Conservation (phyloP, 2,888 invertebrate genomes). For the Boloria selene region DNA sequence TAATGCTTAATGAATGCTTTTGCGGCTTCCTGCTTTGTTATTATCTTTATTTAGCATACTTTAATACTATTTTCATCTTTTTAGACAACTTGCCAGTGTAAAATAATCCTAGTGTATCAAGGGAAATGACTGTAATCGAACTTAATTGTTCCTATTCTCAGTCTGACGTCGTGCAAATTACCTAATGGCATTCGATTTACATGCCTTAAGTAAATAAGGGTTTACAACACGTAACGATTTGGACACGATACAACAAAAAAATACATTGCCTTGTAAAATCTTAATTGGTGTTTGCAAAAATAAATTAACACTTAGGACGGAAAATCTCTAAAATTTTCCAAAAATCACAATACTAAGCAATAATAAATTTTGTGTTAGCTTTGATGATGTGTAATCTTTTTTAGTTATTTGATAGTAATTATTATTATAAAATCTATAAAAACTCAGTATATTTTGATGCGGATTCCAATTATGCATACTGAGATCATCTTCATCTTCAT, state of each 20-base stretch:
- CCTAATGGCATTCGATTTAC: constrained; percentile 47
- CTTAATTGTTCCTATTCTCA: constrained; percentile 30
- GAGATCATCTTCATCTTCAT: too few species aligned
- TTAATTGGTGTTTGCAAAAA: too few species aligned
- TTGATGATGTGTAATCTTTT: too few species aligned
- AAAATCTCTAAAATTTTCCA: too few species aligned
- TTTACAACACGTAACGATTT: constrained; percentile 18
- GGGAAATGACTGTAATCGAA: constrained; percentile 27
- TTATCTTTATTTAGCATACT: not conserved
- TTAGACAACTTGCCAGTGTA: not conserved
- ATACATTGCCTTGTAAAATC: not conserved
- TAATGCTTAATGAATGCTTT: not conserved
- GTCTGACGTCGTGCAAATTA: constrained; percentile 42
- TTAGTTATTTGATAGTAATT: too few species aligned
- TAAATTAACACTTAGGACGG: too few species aligned
- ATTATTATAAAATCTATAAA: too few species aligned
- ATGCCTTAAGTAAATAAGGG: constrained; percentile 24
- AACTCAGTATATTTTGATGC: too few species aligned
- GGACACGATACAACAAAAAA: constrained; percentile 4
- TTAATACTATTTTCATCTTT: not conserved
- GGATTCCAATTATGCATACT: too few species aligned
- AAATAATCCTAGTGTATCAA: constrained; percentile 18
- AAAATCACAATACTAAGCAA: too few species aligned
- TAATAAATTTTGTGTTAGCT: too few species aligned
- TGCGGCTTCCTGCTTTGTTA: not conserved